Base-by-base conservation (phyloP, 1,140 invertebrate species). In the Megalonaias nervosa region DNA sequence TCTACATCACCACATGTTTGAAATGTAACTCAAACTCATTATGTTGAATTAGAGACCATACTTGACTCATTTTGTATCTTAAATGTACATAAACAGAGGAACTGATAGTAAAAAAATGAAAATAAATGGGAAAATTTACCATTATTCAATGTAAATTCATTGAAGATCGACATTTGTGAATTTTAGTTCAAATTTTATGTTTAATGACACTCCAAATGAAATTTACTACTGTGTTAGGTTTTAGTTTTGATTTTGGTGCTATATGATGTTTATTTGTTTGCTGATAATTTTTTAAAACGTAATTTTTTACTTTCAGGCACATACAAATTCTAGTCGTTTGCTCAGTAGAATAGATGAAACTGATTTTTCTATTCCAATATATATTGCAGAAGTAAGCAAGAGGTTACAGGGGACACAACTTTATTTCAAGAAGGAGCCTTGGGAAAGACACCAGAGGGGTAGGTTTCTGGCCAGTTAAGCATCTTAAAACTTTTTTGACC, bases 371-470 rank as follows among this genome's bases (percentile, higher is more conserved):
- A 12, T 61, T 26, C 57, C 61, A 31, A 70, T 62, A 48, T 55
- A 48, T 12, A 59, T 84, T 82, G 21, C 73, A 90, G 89, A 64
- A 94, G 94, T 0, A 92, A 93, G 55, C 93, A 95, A 89, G 88
- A 90, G 69, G 95, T 97, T 17, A 94, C 94, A 1, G 92, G 92
- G 0, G 95, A 98, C 77, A 97, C 96, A 0, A 94, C 96, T 91
- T 92, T 98, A 72, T 98, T 98, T 91, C 95, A 96, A 80, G 95
- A 97, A 87, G 96, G 95, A 62, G 93, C 95, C 88, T 88, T 98
- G 1, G 96, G 96, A 38, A 95, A 95, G 89, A 93, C 94, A 64
- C 96, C 96, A 11, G 95, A 95, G 31, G 96, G 95, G 95, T 96
- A 92, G 90, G 84, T 84, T 9, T 55, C 0, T 48, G 31, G 6